Evolutionary conservation across 2,888 invertebrate genomes (phyloP).

Genomic region (Camptogramma bilineatum): DNA sequence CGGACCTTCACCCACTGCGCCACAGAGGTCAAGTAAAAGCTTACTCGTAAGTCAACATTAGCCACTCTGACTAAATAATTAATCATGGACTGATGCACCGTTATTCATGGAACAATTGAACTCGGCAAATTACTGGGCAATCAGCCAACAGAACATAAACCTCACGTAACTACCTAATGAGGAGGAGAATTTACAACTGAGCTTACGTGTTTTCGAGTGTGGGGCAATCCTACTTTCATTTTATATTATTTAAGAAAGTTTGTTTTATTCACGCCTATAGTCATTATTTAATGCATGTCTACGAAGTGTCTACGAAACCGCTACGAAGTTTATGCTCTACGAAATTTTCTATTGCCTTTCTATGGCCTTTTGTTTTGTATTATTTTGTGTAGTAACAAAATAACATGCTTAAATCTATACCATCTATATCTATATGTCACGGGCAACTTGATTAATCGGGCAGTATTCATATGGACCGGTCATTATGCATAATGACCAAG

Average conservation of each 20-base stretch:
- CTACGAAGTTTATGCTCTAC: neutral
- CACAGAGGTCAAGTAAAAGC: no score
- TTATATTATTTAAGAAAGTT: no score
- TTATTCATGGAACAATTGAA: neutral
- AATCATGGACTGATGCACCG: neutral
- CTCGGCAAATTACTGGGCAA: neutral
- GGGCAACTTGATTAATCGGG: no score
- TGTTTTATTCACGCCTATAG: neutral
- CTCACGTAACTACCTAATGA: constrained; percentile 1
- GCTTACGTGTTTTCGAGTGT: neutral
- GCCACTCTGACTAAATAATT: neutral
- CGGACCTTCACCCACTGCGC: no score
- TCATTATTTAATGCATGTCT: neutral
- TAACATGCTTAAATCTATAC: no score
- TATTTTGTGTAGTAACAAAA: no score
- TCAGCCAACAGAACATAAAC: neutral
- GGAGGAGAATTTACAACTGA: neutral
- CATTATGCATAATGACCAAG: no score
- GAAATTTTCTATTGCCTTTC: no score
- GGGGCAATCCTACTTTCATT: neutral
- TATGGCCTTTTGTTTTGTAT: no score
- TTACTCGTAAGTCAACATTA: neutral
- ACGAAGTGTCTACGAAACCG: neutral
- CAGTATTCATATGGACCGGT: no score
- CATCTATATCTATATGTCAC: no score